Evolutionary conservation across 1,140 invertebrate species (phyloP), one percentile per base, ranked within the genome.

Genomic region (Holotrichia oblita): DNA sequence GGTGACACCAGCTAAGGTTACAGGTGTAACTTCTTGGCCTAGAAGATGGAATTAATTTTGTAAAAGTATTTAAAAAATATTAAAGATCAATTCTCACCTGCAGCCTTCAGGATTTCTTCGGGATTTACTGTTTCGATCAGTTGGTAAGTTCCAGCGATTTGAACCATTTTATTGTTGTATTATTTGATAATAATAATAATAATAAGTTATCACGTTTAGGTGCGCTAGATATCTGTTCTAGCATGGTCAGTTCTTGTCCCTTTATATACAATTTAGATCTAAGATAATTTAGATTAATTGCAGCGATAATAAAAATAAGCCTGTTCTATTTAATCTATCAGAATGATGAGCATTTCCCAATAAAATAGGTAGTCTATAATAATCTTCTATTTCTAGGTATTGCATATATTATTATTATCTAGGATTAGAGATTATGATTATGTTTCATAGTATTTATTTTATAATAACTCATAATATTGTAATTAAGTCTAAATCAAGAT

Each of bases 111-210:
- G 22, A 69, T 34, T 69, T 27, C 61, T 69, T 69, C 61, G 6
- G 61, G 61, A 10, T 69, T 69, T 10, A 34, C 24, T 6, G 61
- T 69, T 7, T 69, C 61, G 12, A 69, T 8, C 6, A 22, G 22
- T 34, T 69, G 61, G 12, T 69, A 69, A 34, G 61, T 69, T 27
- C 61, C 61, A 22, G 22, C 61, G 61, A 69, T 69, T 27, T 34
- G 61, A 27, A 69, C 61, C 61, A 69, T 69, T 69, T 69, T 69
- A 3, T 6, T 17, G n/a, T n/a, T 44, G 2, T 2, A 44, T 14
- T 44, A n/a, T 55, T n/a, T 17, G 6, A 17, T n/a, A n/a, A n/a
- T 17, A 55, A 55, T 34, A 55, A 12, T 48, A 14, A 48, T n/a
- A 14, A 0, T 7, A 55, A 17, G 6, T 14, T 34, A 34, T 34